Conservation (phyloP, 2,113 vertebrate genomes). For the Aspidoscelis tigris region DNA sequence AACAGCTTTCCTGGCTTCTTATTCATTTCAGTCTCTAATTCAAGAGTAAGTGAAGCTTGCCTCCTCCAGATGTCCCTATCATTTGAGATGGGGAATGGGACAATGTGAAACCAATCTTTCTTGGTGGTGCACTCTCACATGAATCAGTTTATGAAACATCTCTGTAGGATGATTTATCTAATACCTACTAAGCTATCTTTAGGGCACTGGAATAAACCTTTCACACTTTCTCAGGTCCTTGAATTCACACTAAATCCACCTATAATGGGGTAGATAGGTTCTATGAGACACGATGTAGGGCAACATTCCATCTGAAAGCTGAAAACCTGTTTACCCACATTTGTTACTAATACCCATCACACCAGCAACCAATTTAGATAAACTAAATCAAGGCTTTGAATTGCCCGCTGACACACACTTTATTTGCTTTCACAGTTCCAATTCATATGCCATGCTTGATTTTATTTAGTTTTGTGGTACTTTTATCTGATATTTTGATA, state of each 20-base stretch:
- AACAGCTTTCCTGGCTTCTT: not conserved
- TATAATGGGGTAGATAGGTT: too few species aligned
- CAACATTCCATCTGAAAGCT: too few species aligned
- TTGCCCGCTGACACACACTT: too few species aligned
- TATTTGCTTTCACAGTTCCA: too few species aligned
- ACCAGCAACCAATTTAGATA: too few species aligned
- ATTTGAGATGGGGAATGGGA: not conserved
- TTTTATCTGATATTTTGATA: not conserved
- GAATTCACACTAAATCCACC: not conserved
- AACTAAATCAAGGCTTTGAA: too few species aligned
- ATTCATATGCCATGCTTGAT: too few species aligned
- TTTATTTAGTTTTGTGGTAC: too few species aligned
- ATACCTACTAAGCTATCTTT: not conserved
- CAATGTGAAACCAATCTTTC: not conserved
- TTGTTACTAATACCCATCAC: too few species aligned
- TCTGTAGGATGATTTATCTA: not conserved
- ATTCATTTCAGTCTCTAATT: not conserved
- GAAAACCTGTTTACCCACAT: too few species aligned
- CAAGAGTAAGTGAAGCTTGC: not conserved
- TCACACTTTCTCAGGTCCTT: not conserved
- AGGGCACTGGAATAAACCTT: not conserved
- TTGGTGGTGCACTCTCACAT: not conserved
- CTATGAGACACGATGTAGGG: too few species aligned
- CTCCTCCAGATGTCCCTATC: not conserved
- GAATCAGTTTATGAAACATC: not conserved